Evolutionary conservation across 2,113 vertebrate species (phyloP).

Genomic region (Phodopus roborovskii): DNA sequence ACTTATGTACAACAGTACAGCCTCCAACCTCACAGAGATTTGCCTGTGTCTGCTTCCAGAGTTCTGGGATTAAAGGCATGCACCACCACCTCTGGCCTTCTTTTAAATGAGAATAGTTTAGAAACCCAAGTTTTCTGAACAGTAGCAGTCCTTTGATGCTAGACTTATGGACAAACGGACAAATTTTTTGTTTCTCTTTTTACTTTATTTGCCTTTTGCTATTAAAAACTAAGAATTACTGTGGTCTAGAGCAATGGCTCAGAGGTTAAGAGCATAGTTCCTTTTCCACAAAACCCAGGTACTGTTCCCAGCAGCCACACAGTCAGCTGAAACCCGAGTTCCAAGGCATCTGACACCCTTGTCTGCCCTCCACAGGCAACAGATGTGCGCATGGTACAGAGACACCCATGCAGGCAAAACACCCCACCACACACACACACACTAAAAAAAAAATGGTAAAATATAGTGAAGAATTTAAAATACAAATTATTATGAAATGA

Average conservation of each 20-base stretch:
- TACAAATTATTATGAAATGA: not conserved
- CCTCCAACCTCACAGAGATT: not conserved
- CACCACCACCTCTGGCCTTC: not conserved
- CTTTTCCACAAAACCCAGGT: not conserved
- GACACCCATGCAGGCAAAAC: not conserved
- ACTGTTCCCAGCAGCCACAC: not conserved
- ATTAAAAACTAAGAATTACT: slow-evolving; percentile 26
- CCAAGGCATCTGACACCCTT: not conserved
- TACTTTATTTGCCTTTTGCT: not conserved
- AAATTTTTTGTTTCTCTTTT: not conserved
- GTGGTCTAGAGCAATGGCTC: not conserved
- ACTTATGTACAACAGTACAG: not conserved
- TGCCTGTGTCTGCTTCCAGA: not conserved
- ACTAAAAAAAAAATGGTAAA: not conserved
- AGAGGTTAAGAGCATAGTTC: not conserved
- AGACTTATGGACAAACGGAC: not conserved
- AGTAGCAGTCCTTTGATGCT: not conserved
- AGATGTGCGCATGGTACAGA: not conserved
- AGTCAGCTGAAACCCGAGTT: not conserved
- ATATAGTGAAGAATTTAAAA: not conserved
- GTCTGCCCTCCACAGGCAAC: not conserved
- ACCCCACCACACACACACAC: not conserved
- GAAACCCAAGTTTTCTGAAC: not conserved
- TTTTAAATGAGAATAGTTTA: slow-evolving; percentile 4
- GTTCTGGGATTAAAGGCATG: not conserved